Base-by-base conservation (phyloP, 2,113 vertebrate species). In the Mixornis gularis region DNA sequence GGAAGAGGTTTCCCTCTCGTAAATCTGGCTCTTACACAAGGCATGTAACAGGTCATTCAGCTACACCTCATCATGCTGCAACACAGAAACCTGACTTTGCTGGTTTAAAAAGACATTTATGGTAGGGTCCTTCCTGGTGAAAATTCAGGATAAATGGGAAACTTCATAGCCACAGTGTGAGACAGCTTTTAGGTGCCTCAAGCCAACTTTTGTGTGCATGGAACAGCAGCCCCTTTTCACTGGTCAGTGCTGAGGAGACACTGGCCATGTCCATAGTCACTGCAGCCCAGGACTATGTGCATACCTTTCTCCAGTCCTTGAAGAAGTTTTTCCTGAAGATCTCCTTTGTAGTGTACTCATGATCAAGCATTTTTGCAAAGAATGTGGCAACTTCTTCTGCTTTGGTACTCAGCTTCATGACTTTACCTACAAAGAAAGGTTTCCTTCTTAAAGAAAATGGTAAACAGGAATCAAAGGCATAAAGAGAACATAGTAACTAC, bases 251-350 rank as follows among this genome's bases (percentile, higher is more conserved):
- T 26, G 29, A 73, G 59, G 69, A 44, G 34, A 41, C 48, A 58
- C 11, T 1, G 9, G 60, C 64, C 32, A 17, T 4, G 30, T 6
- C 36, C n/a, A 41, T 10, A 58, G 70, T 4, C 43, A 16, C 8
- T 44, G 13, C 43, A 83, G 78, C 62, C 80, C 92, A 79, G n/a
- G 40, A 58, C 27, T 22, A 41, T 0, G 1, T 76, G 17, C 64
- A 10, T 97, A 99, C 99, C 98, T 98, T 99, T 89, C 98, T 98
- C 99, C 99, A 99, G 96, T 99, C 99, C 93, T 99, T 99, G 94
- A 98, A 99, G 91, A 99, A 99, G 97, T 99, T 99, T 98, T 99
- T 99, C 96, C 98, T 98, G 95, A 99, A 99, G 95, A 99, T 98
- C 83, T 99, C 99, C 96, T 99, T 99, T 73, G 99, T 99, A 95